Base-by-base conservation (phyloP, 2,888 invertebrate species). In the Erebia epiphron region DNA sequence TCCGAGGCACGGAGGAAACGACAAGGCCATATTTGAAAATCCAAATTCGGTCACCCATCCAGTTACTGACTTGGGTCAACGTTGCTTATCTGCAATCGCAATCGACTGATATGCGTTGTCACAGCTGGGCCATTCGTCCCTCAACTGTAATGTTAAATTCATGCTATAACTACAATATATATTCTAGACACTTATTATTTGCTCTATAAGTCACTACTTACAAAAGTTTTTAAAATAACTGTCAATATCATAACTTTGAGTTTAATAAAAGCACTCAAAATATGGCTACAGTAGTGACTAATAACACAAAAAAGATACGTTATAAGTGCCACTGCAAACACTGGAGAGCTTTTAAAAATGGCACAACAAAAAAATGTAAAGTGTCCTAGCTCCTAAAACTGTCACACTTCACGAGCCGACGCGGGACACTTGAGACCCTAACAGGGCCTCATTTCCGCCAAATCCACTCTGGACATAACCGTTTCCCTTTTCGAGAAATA, bases 391-490 rank as follows among this genome's bases (percentile, higher is more conserved):
- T 35, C 1, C 35, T 35, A 35, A 35, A 71, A 68, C 68, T 61
- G 71, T 61, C 52, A 46, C 78, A 81, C 80, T 82, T 83, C 82
- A 81, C 80, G 80, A 81, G 64, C 50, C 73, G 64, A 68, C 73
- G 73, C 69, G 71, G 73, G 79, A 77, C 79, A 76, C 77, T 77
- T 71, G 71, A 71, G 75, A 73, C 77, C 78, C 75, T 72, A 69
- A 67, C 76, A 76, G 75, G 76, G 78, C 76, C 79, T 76, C 81
- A 79, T 82, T 84, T 81, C 83, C 83, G 80, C 79, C 82, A 82
- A 86, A 84, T 86, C 84, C 85, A 83, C 84, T 83, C 82, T 79
- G 83, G 83, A 83, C 86, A 89, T 89, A 90, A 88, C 90, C 82
- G 86, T 90, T 89, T 89, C 84, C 86, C 81, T 86, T 83, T 82